Evolutionary conservation across 2,797 vertebrate genomes (phyloP).

Genomic region (Diglossa cyanea): DNA sequence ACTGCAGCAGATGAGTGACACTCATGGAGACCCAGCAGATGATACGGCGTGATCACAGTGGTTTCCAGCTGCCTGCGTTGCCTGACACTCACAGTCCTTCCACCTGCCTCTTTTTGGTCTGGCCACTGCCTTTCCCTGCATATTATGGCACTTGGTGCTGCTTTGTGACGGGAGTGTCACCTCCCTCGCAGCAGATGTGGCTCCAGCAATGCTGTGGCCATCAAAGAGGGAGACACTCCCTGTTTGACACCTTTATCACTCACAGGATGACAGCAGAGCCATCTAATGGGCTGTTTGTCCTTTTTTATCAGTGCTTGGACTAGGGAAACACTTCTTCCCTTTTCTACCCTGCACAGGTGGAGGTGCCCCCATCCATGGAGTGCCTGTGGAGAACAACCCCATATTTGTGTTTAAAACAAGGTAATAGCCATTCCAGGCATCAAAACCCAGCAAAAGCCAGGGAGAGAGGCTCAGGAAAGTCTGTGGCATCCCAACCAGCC

Average conservation of each 20-base stretch:
- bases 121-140: not conserved
- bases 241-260: not conserved
- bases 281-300: not conserved
- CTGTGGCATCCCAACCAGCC: not conserved
- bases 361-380: not conserved
- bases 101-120: not conserved
- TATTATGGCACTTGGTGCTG: accelerated
- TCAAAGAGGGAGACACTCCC: not conserved
- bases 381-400: accelerated
- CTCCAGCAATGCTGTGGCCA: accelerated
- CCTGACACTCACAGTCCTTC: not conserved
- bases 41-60: accelerated
- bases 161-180: not conserved
- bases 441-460: not conserved
- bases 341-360: not conserved
- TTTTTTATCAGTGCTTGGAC: not conserved
- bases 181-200: not conserved
- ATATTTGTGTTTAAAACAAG: not conserved
- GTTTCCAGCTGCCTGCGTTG: not conserved
- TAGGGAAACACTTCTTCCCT: not conserved
- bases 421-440: not conserved
- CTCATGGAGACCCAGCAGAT: accelerated
- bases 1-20: not conserved
- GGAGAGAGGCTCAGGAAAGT: not conserved
- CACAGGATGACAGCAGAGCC: not conserved